Evolutionary conservation across 2,797 vertebrate species (phyloP), one percentile per base, ranked within the genome.

Genomic region (Pachyuromys duprasi): DNA sequence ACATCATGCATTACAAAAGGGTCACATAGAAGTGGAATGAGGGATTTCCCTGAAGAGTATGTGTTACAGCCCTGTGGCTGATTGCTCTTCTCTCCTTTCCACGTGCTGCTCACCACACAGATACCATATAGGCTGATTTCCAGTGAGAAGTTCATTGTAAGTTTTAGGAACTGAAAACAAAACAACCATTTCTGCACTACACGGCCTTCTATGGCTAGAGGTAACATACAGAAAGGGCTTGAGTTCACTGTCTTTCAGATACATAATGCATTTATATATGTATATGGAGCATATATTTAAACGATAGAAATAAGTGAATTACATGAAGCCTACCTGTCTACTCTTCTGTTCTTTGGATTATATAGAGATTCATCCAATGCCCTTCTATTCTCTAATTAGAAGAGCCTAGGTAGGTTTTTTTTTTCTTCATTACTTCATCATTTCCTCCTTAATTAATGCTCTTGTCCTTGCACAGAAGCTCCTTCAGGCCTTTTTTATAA

Each of bases 341-440:
- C 26, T 49, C 8, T 24, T 33, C 55, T 49, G 0, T 96, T 89
- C 57, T 83, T 49, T 86, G 36, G 20, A 67, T 65, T 86, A 57
- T 45, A 45, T n/a, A 78, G 14, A 57, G 14, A 55, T 86, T 93
- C 86, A 69, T 91, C 39, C 42, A 89, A 36, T 65, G 39, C 36
- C 67, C 81, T 36, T 75, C 36, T 72, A 22, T 78, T 94, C 45
- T 95, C 75, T 94, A 87, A 89, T 65, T 91, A 93, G 67, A 93
- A 67, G 31, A 89, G 14, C 70, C 60, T 20, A 69, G 65, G 36
- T 87, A 78, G 69, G 42, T 4, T 69, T 86, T 33, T 89, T 91
- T 86, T 94, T 94, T 87, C 94, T 57, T 57, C 65, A 78, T 95
- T 96, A 89, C 53, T 88, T 95, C 75, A 49, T 93, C 92, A 83